Percentiles rank a stretch among this genome's conserved stretches.
Conservation (phyloP, 2,888 invertebrate species). For the Panzeria rudis region DNA sequence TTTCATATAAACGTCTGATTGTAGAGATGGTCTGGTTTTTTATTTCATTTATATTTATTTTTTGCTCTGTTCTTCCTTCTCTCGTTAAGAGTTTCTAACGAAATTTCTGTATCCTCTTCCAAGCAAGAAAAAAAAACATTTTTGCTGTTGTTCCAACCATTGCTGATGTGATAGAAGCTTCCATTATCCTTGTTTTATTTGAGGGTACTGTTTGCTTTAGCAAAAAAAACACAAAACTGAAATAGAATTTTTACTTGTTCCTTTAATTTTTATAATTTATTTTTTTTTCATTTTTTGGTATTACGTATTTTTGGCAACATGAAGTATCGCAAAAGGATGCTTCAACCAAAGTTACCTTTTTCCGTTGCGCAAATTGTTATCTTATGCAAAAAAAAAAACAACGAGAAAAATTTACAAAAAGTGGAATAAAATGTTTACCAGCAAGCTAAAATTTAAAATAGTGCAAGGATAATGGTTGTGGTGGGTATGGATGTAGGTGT, state of each 20-base stretch:
- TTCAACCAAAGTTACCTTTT: slow-evolving; percentile 72
- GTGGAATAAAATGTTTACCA: slow-evolving; percentile 13
- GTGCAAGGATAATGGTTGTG: not conserved
- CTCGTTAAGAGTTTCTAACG: slow-evolving; percentile 46
- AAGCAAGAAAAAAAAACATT: slow-evolving; percentile 17
- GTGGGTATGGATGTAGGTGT: not conserved
- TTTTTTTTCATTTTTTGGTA: slow-evolving; percentile 41
- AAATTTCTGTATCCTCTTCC: slow-evolving; percentile 54
- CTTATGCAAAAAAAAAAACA: slow-evolving; percentile 62
- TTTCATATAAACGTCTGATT: slow-evolving; percentile 36
- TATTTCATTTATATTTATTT: slow-evolving; percentile 30
- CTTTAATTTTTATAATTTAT: slow-evolving; percentile 57
- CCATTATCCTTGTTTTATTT: slow-evolving; percentile 66
- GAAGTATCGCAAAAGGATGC: slow-evolving; percentile 72
- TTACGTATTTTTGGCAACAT: slow-evolving; percentile 69
- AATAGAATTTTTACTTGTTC: slow-evolving; percentile 65
- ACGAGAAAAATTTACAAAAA: slow-evolving; percentile 35
- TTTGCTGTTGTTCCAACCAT: slow-evolving; percentile 43
- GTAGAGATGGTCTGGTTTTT: slow-evolving; percentile 41
- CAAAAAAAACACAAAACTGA: slow-evolving; percentile 34
- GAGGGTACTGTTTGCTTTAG: slow-evolving; percentile 60
- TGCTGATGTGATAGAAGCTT: slow-evolving; percentile 59
- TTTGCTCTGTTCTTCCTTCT: not conserved
- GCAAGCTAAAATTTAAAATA: slow-evolving; percentile 25
- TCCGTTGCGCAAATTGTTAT: slow-evolving; percentile 72